A percentile compares a stretch with the other conserved stretches of the same genome.
phyloP scores from a whole-genome alignment of 2,888 invertebrate species.

The Drosophila cyrtoloma region DNA sequence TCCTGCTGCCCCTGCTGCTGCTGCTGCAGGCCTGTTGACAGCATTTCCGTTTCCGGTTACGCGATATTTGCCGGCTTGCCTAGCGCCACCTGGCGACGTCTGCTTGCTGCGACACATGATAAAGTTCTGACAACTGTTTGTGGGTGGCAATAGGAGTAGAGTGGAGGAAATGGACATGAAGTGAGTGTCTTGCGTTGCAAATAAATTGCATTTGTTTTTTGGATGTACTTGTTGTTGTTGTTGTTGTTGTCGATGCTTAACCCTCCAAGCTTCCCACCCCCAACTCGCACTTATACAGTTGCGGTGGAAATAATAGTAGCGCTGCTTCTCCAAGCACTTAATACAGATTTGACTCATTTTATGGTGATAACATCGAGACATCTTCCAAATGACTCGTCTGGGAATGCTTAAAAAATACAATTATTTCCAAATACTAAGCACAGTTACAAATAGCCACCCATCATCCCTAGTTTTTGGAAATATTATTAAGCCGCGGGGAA shows the following conservation, averaged over 20 bases:
- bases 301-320: neutral
- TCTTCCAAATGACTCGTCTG: neutral
- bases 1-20: neutral
- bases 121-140: slow-evolving; percentile 46
- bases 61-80: slow-evolving; percentile 38
- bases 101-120: slow-evolving; percentile 46
- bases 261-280: neutral
- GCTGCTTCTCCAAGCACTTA: neutral
- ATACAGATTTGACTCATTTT: neutral
- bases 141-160: neutral
- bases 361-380: neutral
- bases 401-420: neutral
- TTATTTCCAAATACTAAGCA: no score
- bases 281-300: neutral
- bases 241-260: slow-evolving; percentile 35
- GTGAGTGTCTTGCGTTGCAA: slow-evolving; percentile 36
- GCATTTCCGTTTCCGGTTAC: slow-evolving; percentile 54
- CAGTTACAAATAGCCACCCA: no score
- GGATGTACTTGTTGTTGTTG: neutral
- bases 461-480: no score
- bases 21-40: slow-evolving; percentile 54
- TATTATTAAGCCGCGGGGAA: neutral
- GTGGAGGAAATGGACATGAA: neutral
- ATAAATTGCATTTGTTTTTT: slow-evolving; percentile 66
- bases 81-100: slow-evolving; percentile 54